Base-by-base conservation (phyloP, 37 sponge, comb jelly and placozoan species). In the Hexactinellida sp. region DNA sequence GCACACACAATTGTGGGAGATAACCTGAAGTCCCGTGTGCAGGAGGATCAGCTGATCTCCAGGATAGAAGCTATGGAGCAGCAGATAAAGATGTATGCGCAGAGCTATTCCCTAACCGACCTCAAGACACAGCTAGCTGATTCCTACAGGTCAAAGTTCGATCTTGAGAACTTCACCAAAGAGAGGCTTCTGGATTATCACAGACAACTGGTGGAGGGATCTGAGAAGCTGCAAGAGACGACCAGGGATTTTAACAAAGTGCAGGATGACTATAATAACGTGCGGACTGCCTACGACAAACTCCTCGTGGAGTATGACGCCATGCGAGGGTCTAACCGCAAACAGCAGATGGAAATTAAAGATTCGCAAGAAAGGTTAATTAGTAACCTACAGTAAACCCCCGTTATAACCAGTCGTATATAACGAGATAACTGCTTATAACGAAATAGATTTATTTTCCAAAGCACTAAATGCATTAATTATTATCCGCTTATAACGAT, bases 1-100 rank as follows among this genome's bases (percentile, higher is more conserved):
- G 30, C 76, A 21, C 76, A 63, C 3, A 28, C 19, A 3, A 10
- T 63, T 10, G 76, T 63, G 3, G 76, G 76, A 32, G 76, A 63
- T 7, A n/a, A 63, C 5, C 3, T 85, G 38, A 87, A 93, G 93
- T 89, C 92, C 36, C 85, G 89, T 16, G 90, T 98, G 36, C 92
- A 92, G 37, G 99, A 98, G 84, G 99, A 98, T 90, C 91, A 95
- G 71, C 83, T 98, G 84, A 84, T 98, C 86, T 91, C 95, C 25
- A 84, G 99, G 36, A 89, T 98, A 36, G 95, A 95, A 85, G 92
- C 93, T 90, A 37, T 98, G 54, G 99, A 98, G 86, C 93, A 93
- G 47, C 95, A 98, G 85, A 54, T 98, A 19, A 90, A 95, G 55
- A 88, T 95, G 24, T 95, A 91, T 52, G 85, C 94, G 37, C 87